These are phyloP conservation scores for Mellilla xanthometata DNA, from an alignment of 2,888 invertebrate genomes.

Conservation along the genomic window DNA sequence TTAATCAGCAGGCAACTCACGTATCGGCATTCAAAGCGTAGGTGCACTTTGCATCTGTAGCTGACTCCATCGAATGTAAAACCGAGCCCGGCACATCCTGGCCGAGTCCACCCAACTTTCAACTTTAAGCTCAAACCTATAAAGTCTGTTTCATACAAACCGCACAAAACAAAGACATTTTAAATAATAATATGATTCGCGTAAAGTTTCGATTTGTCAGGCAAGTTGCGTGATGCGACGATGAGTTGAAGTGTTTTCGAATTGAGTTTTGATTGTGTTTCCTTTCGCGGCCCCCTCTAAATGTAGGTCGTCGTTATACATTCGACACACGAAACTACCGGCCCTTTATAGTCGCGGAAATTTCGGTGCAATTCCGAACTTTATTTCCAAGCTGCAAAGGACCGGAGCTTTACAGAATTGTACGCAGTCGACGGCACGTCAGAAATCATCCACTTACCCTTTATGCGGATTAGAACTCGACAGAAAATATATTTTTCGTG, in stretches of 20 bases:
- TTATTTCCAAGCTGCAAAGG: constrained; percentile 10
- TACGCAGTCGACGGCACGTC: constrained; percentile 49
- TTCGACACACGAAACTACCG: constrained; percentile 59
- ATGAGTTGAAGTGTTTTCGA: constrained; percentile 66
- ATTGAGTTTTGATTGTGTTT: constrained; percentile 73
- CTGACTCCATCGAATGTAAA: constrained; percentile 30
- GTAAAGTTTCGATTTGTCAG: constrained; percentile 44
- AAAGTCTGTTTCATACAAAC: constrained; percentile 1
- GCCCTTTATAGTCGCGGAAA: constrained; percentile 36
- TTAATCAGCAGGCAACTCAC: constrained; percentile 47
- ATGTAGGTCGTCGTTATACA: constrained; percentile 62
- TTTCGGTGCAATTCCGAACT: constrained; percentile 3
- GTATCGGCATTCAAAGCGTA: constrained; percentile 37
- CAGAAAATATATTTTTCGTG: constrained; percentile 35
- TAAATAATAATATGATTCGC: constrained; percentile 32
- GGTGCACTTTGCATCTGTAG: constrained; percentile 37
- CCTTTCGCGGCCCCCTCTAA: constrained; percentile 52
- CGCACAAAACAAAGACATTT: constrained; percentile 15
- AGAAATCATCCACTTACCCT: constrained; percentile 63
- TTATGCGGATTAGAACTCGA: constrained; percentile 47
- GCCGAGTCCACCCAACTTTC: constrained; percentile 4
- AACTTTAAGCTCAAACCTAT: constrained; percentile 7
- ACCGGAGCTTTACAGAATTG: constrained; percentile 11
- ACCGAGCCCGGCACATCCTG: constrained; percentile 13
- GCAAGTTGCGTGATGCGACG: constrained; percentile 54